phyloP scores from a whole-genome alignment of 2,888 invertebrate genomes.

The Netelia melanura region DNA sequence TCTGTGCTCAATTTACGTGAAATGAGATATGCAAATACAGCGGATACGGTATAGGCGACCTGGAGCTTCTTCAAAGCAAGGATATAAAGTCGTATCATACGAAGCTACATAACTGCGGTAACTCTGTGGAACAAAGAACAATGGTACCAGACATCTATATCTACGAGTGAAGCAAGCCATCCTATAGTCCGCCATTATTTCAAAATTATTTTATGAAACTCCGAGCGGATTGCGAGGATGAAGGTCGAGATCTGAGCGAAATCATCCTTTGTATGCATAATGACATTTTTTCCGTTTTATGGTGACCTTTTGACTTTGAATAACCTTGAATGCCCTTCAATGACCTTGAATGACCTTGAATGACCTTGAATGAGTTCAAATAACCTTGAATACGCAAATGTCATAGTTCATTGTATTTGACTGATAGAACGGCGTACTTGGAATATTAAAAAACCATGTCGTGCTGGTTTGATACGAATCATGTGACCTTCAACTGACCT shows the following conservation, averaged over 20 bases:
- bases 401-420: background rate
- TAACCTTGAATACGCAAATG: background rate
- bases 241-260: background rate
- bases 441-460: background rate
- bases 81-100: conserved; percentile 29
- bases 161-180: no score
- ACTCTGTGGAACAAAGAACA: background rate
- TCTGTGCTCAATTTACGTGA: conserved; percentile 30
- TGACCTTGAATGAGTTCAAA: background rate
- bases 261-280: background rate
- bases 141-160: no score
- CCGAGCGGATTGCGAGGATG: no score
- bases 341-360: background rate
- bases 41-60: background rate
- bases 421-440: background rate
- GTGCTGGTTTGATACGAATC: no score
- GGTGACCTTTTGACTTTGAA: background rate
- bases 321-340: background rate
- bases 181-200: no score
- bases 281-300: background rate
- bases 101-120: background rate
- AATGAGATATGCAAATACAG: conserved; percentile 54
- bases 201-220: no score
- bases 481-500: no score
- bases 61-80: conserved; percentile 5